These are phyloP conservation scores for Drosophila setifemur DNA, from an alignment of 1,140 invertebrate species.

Conservation along the genomic window DNA sequence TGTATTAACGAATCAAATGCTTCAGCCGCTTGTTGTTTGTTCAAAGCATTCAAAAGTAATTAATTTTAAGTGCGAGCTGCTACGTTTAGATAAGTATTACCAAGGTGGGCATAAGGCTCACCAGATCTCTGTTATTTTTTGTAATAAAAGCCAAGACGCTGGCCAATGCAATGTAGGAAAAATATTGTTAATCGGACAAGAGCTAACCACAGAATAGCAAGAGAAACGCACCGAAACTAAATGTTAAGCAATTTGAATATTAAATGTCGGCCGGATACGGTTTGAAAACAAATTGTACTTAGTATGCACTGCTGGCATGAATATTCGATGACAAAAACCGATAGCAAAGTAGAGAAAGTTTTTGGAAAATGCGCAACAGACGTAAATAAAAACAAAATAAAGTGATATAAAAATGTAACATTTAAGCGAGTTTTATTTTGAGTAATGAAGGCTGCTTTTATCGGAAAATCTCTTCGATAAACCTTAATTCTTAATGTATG, in stretches of 20 bases:
- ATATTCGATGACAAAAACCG: constrained; percentile 58
- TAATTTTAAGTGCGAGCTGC: constrained; percentile 38
- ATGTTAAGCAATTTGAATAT: constrained; percentile 56
- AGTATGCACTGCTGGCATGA: constrained; percentile 3
- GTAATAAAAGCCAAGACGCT: constrained; percentile 25
- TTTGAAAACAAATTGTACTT: constrained; percentile 46
- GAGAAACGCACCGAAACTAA: constrained; percentile 49
- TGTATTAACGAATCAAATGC: constrained; percentile 51
- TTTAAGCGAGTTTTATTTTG: no score
- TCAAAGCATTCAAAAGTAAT: constrained; percentile 46
- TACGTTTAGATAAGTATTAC: constrained; percentile 51
- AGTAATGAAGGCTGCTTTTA: no score
- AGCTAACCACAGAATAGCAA: constrained; percentile 46
- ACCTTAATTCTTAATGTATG: no score
- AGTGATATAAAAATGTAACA: constrained; percentile 54
- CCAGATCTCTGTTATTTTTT: constrained; percentile 51
- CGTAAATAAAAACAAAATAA: constrained; percentile 55
- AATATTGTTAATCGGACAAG: constrained; percentile 39
- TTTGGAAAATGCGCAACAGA: constrained; percentile 57
- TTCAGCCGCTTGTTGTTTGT: constrained; percentile 71
- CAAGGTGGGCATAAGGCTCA: constrained; percentile 8
- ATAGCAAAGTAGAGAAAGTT: constrained; percentile 70
- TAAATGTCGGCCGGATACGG: constrained; percentile 32
- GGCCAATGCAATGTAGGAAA: constrained; percentile 26
- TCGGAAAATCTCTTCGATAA: no score